Percentiles rank a stretch among this genome's conserved stretches.
Evolutionary conservation across 2,113 vertebrate species (phyloP).

Genomic region (Tragelaphus buxtoni): DNA sequence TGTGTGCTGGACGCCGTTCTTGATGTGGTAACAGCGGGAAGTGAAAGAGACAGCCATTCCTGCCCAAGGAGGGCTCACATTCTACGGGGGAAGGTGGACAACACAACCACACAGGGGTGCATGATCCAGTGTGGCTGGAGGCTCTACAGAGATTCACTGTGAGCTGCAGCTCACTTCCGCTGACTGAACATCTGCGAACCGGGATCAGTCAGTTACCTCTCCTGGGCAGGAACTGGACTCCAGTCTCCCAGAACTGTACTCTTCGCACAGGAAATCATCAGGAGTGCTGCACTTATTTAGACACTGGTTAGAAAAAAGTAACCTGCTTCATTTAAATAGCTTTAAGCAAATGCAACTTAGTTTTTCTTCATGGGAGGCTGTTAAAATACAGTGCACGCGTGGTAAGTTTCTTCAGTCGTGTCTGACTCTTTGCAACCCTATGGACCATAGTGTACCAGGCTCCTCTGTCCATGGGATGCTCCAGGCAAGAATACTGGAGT

Average conservation of each 20-base stretch:
- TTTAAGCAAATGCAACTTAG: not conserved
- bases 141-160: accelerated
- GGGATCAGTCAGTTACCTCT: accelerated
- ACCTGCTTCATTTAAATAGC: not conserved
- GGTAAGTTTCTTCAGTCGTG: not conserved
- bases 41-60: no score
- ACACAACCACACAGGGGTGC: accelerated
- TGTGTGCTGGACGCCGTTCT: accelerated
- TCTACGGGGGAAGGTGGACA: not conserved
- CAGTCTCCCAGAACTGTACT: not conserved
- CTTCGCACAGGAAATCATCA: no score
- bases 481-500: not conserved
- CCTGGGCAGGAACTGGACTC: accelerated
- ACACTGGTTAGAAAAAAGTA: not conserved
- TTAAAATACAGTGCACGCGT: not conserved
- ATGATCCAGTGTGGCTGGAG: accelerated
- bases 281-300: not conserved
- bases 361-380: not conserved
- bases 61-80: no score
- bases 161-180: accelerated
- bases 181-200: accelerated
- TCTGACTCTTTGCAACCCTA: not conserved
- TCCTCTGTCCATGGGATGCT: not conserved
- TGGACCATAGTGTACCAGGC: not conserved
- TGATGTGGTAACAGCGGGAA: no score